Base-by-base conservation (phyloP, 2,113 vertebrate species). In the Phrynosoma blainvillii region DNA sequence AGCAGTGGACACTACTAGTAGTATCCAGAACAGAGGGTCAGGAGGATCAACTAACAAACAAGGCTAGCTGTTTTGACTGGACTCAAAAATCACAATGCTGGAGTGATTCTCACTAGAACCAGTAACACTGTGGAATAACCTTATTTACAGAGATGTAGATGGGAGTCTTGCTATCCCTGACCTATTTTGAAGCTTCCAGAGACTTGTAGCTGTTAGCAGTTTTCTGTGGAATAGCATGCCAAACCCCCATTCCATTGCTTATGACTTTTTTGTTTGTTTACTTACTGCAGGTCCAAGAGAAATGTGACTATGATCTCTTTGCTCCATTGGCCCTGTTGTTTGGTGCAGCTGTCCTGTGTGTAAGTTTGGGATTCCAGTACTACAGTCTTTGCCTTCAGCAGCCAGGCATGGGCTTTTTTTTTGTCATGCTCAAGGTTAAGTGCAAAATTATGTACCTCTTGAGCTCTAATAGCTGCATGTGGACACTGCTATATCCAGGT, bases 251-350 rank as follows among this genome's bases (percentile, higher is more conserved):
- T 59, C 59, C 0, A 21, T 76, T 2, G 47, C 21, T 30, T 27
- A 30, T 71, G 30, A 30, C 25, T 14, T 27, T 40, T 8, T 76
- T 36, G 10, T 36, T 65, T 59, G 59, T 62, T 65, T 40, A 93
- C 36, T 88, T 85, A 32, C 79, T 77, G 90, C 95, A 99, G 99
- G 98, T 98, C 84, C 98, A 98, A 91, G 98, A 98, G 87, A 97
- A 97, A 87, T 98, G 98, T 14, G 97, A 98, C 94, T 99, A 99
- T 12, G 97, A 98, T 88, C 97, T 99, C 16, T 97, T 99, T 23
- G 94, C 95, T 0, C 98, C 99, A 0, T 96, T 99, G 82, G 98
- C 97, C 13, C 95, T 99, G 90, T 98, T 99, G 86, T 99, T 99
- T 96, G 97, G 97, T 92, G 98, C 97, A 32, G 98, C 98, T 0